These are phyloP conservation scores for Chlamydotis undulata DNA, from an alignment of 2,113 vertebrate species.

Conservation along the genomic window DNA sequence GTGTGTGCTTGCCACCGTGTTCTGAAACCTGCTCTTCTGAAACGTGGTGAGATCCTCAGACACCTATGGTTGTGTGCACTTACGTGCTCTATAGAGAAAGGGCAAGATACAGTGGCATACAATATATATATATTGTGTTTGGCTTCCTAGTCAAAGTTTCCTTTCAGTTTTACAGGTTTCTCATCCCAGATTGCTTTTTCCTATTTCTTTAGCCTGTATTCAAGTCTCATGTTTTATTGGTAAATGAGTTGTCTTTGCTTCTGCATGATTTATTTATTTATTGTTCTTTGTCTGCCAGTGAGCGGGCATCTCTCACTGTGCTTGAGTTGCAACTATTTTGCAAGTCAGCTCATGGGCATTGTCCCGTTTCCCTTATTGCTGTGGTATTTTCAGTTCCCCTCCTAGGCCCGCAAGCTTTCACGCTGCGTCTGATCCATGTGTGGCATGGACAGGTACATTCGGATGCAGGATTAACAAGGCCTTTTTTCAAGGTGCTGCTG, in stretches of 20 bases:
- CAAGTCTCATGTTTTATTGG: neutral
- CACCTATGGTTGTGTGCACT: accelerated
- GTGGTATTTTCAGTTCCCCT: neutral
- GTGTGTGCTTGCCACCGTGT: neutral
- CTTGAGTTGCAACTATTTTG: neutral
- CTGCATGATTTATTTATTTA: neutral
- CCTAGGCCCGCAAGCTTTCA: neutral
- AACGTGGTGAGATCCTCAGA: accelerated
- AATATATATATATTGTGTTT: neutral
- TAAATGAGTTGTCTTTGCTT: neutral
- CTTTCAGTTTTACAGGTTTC: neutral
- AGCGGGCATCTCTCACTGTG: neutral
- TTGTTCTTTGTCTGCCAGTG: neutral
- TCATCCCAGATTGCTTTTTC: neutral
- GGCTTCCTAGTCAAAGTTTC: neutral
- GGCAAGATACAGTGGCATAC: neutral
- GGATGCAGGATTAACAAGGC: neutral
- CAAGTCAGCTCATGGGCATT: neutral
- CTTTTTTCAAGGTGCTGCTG: neutral
- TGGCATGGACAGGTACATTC: neutral
- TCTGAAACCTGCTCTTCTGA: neutral
- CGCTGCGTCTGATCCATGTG: neutral
- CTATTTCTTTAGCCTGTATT: neutral
- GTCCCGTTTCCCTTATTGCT: neutral
- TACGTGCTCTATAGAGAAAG: accelerated